These are phyloP conservation scores for Onthophagus sagittarius DNA, from an alignment of 2,888 invertebrate genomes.

Conservation along the genomic window DNA sequence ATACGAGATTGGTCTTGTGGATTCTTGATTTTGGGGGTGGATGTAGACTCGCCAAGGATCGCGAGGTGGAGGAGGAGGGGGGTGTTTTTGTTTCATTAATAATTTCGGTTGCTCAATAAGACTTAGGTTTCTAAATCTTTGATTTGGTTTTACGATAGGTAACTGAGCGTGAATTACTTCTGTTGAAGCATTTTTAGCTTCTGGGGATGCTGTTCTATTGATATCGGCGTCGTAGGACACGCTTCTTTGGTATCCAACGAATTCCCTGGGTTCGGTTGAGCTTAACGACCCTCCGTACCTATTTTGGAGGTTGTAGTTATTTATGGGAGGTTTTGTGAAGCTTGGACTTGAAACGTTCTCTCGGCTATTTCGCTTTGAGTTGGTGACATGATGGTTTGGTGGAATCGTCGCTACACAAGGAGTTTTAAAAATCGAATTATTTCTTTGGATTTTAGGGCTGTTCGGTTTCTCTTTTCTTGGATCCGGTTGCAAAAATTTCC, in stretches of 20 bases:
- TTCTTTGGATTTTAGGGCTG: conserved; percentile 35
- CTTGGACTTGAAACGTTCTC: conserved; percentile 32
- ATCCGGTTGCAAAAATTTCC: conserved; percentile 4
- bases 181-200: conserved; percentile 18
- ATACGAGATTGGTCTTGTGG: conserved; percentile 53
- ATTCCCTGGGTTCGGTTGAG: conserved; percentile 18
- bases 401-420: conserved; percentile 47
- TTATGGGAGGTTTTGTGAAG: conserved; percentile 16
- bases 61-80: conserved; percentile 78
- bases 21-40: conserved; percentile 40
- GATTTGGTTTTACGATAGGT: conserved; percentile 38
- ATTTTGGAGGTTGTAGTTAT: conserved; percentile 9
- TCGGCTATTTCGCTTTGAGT: conserved; percentile 37
- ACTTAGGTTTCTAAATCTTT: conserved; percentile 36
- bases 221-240: conserved; percentile 45
- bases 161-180: conserved; percentile 41
- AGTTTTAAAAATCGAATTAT: conserved; percentile 10
- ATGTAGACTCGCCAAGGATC: conserved; percentile 63
- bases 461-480: conserved; percentile 26
- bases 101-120: conserved; percentile 33
- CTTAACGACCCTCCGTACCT: conserved; percentile 18
- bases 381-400: conserved; percentile 38
- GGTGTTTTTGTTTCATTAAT: conserved; percentile 37
- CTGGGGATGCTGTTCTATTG: conserved; percentile 34
- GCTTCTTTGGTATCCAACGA: conserved; percentile 37